Evolutionary conservation across 2,113 vertebrate species (phyloP).

Genomic region (Calyptomena viridis): DNA sequence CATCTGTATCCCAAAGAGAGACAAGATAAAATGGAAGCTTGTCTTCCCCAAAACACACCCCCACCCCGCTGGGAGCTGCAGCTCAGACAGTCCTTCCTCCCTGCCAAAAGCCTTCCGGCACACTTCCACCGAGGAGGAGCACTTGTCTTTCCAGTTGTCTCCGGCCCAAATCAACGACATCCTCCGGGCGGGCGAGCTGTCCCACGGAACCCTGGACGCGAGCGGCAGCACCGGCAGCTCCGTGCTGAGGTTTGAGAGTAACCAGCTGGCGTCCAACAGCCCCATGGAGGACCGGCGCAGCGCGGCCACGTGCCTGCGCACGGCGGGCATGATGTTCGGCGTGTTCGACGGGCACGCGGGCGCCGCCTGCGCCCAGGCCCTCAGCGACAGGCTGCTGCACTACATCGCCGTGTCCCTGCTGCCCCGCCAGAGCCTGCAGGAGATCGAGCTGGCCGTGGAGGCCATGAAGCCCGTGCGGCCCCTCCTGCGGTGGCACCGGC

Average conservation of each 20-base stretch:
- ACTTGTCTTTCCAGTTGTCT: conserved; percentile 82
- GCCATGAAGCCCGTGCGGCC: conserved; percentile 81
- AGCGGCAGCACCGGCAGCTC: conserved; percentile 72
- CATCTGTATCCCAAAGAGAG: conserved; percentile 40
- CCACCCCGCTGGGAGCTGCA: background rate
- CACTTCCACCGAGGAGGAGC: conserved; percentile 76
- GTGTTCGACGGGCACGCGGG: conserved; percentile 94
- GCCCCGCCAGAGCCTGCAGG: conserved; percentile 81
- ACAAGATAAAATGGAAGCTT: conserved; percentile 48
- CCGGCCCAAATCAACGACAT: conserved; percentile 82
- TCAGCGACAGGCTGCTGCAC: conserved; percentile 89
- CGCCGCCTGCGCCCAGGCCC: conserved; percentile 88
- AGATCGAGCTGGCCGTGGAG: conserved; percentile 86
- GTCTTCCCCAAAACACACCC: background rate
- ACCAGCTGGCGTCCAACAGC: conserved; percentile 88
- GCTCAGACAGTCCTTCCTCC: background rate
- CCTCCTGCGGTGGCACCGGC: conserved; percentile 89
- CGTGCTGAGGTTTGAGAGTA: conserved; percentile 89
- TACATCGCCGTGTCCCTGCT: conserved; percentile 89
- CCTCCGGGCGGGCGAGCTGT: conserved; percentile 82
- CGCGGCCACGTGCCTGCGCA: conserved; percentile 85
- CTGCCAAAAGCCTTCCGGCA: conserved; percentile 68
- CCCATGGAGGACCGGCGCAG: conserved; percentile 90
- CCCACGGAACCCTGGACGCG: conserved; percentile 75
- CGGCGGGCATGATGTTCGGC: conserved; percentile 91